Percentiles rank a stretch among this genome's conserved stretches.
Conservation (phyloP, 2,888 invertebrate species). For the Pammene aurita region DNA sequence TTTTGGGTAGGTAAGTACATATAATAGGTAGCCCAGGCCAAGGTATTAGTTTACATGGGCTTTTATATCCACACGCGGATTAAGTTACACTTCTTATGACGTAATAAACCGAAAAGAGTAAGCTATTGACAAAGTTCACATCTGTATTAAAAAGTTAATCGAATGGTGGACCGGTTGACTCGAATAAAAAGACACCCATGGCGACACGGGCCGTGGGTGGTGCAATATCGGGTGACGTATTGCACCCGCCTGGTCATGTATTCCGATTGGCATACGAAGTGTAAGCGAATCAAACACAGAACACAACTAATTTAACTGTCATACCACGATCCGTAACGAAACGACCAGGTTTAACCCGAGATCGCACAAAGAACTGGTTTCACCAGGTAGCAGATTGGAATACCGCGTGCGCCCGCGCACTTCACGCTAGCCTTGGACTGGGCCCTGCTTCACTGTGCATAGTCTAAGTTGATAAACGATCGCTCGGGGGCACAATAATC, state of each 20-base stretch:
- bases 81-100: neutral
- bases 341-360: neutral
- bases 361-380: neutral
- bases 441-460: slow-evolving; percentile 38
- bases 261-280: neutral
- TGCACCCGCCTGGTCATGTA: slow-evolving; percentile 51
- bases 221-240: slow-evolving; percentile 57
- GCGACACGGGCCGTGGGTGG: slow-evolving; percentile 62
- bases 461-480: slow-evolving; percentile 35
- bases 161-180: slow-evolving; percentile 25
- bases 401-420: slow-evolving; percentile 51
- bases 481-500: slow-evolving; percentile 34
- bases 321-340: neutral
- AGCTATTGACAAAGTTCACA: slow-evolving; percentile 12
- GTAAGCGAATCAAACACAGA: neutral
- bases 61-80: neutral
- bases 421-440: slow-evolving; percentile 65
- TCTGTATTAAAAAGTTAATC: slow-evolving; percentile 21
- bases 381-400: neutral
- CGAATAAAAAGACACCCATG: slow-evolving; percentile 36
- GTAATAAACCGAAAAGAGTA: slow-evolving; percentile 9
- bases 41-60: neutral
- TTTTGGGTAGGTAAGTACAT: neutral
- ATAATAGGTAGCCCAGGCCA: neutral
- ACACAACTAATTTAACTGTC: neutral